Conservation (phyloP, 30 jellyfish, hydroid and myxozoan genomes). For the Aurelia coerulea region DNA sequence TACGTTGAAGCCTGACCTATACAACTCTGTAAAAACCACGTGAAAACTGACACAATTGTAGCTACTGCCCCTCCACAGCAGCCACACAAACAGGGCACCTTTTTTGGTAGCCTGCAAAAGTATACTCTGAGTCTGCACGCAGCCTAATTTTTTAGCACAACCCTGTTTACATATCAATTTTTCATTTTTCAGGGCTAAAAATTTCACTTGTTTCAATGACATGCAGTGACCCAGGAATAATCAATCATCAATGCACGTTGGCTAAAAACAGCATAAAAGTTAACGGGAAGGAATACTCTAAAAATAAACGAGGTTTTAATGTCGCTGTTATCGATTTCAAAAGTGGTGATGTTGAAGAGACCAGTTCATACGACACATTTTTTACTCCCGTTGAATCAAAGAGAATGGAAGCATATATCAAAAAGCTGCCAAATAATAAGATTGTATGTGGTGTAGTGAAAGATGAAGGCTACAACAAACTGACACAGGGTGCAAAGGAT, state of each 20-base stretch:
- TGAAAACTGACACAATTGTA: no score
- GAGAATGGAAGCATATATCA: constrained; percentile 16
- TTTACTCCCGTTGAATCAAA: not conserved
- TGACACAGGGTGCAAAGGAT: constrained; percentile 32
- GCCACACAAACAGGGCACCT: no score
- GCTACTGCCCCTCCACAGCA: no score
- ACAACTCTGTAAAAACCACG: no score
- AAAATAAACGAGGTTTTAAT: constrained; percentile 55
- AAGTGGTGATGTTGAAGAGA: constrained; percentile 45
- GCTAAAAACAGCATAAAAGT: constrained; percentile 28
- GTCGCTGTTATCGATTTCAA: constrained; percentile 39
- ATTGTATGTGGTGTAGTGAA: constrained; percentile 60
- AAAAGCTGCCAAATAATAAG: not conserved
- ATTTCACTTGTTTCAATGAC: constrained; percentile 32
- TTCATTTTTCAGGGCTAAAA: constrained; percentile 12
- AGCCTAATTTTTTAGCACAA: no score
- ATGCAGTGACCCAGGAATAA: constrained; percentile 32
- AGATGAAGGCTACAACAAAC: constrained; percentile 31
- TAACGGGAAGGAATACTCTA: constrained; percentile 48
- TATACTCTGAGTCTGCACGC: no score
- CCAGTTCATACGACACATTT: constrained; percentile 22
- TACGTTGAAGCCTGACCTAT: no score
- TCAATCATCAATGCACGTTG: constrained; percentile 6
- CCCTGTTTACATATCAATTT: no score
- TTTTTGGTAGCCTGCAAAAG: no score